Conservation (phyloP, 2,888 invertebrate genomes). For the Mythimna lalbum region DNA sequence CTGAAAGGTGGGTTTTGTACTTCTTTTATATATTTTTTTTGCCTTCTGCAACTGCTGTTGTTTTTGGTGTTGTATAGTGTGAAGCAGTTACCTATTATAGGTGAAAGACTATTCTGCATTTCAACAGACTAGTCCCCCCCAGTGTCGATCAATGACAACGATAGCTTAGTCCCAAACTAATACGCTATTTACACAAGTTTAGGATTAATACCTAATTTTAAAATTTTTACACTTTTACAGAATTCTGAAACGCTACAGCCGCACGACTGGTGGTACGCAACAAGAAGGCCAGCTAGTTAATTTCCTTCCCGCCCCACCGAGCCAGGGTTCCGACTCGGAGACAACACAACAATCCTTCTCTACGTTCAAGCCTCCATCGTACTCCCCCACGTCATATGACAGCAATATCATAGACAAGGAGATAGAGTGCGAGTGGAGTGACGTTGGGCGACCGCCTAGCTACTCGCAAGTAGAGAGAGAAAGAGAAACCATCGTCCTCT, state of each 20-base stretch:
- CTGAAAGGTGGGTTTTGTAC: conserved; percentile 90
- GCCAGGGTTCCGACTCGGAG: conserved; percentile 84
- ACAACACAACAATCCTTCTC: conserved; percentile 86
- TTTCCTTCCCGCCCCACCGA: conserved; percentile 92
- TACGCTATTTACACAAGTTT: not conserved
- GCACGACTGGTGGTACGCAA: conserved; percentile 88
- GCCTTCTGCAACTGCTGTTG: too few relatives aligned
- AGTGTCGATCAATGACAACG: too few relatives aligned
- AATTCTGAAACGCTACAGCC: conserved; percentile 92
- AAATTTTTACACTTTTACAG: conserved; percentile 51
- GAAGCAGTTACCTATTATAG: too few relatives aligned
- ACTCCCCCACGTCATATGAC: conserved; percentile 88
- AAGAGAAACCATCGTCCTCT: conserved; percentile 83
- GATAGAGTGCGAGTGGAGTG: conserved; percentile 89
- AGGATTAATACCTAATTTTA: not conserved
- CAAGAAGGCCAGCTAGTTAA: conserved; percentile 95
- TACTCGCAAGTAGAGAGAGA: conserved; percentile 86
- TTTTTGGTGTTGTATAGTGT: too few relatives aligned
- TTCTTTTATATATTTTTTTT: conserved; percentile 14
- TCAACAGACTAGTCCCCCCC: too few relatives aligned
- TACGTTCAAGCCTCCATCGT: conserved; percentile 89
- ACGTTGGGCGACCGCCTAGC: conserved; percentile 88
- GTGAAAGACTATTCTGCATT: too few relatives aligned
- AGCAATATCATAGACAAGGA: conserved; percentile 85
- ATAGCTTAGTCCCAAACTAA: too few relatives aligned